A percentile compares a stretch with the other conserved stretches of the same genome.
These are phyloP conservation scores for Andricus grossulariae DNA, from an alignment of 1,140 invertebrate genomes.

Conservation along the genomic window DNA sequence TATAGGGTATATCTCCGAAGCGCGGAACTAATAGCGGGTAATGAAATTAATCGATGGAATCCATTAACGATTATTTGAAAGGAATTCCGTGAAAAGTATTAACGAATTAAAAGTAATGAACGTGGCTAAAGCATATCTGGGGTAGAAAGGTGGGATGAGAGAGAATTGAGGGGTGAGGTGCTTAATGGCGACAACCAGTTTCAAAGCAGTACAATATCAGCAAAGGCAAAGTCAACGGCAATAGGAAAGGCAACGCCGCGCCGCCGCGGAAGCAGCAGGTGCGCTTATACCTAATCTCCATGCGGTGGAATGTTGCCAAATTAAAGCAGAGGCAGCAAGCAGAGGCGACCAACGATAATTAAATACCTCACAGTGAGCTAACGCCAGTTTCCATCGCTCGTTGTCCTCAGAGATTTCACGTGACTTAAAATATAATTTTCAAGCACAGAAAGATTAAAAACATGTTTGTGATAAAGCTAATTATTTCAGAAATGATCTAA, in stretches of 20 bases:
- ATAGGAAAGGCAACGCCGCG: conserved; percentile 34
- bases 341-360: conserved; percentile 48
- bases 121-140: background rate
- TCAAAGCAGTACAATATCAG: conserved; percentile 49
- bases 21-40: conserved; percentile 48
- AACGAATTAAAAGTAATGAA: background rate
- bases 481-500: too few species aligned
- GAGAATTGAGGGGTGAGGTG: background rate
- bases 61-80: conserved; percentile 56
- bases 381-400: conserved; percentile 51
- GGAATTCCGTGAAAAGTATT: conserved; percentile 35
- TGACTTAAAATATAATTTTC: background rate
- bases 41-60: conserved; percentile 56
- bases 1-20: conserved; percentile 1
- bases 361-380: conserved; percentile 46
- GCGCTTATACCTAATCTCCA: conserved; percentile 55
- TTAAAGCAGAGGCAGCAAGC: conserved; percentile 46
- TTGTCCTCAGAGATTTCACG: background rate
- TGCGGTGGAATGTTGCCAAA: conserved; percentile 61
- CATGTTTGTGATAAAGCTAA: too few species aligned
- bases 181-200: conserved; percentile 46
- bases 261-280: conserved; percentile 48
- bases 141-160: background rate
- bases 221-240: conserved; percentile 6
- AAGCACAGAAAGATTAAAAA: too few species aligned